phyloP scores from a whole-genome alignment of 1,140 invertebrate species.

The Bombus cullumanus region DNA sequence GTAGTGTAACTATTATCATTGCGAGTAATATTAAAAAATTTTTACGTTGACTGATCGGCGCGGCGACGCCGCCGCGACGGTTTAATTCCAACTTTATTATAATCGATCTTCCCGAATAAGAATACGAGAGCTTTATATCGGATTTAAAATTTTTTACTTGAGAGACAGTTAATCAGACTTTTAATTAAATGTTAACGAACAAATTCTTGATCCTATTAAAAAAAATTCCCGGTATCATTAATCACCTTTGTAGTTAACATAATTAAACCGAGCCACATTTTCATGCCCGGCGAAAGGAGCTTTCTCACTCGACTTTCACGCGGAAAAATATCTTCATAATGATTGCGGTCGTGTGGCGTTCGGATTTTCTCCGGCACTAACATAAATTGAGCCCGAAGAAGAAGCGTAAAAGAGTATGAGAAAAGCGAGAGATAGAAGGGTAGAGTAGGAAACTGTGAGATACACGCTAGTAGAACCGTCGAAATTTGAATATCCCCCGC shows the following conservation, averaged over 20 bases:
- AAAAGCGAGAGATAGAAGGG: not conserved
- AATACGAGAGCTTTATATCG: not conserved
- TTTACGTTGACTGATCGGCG: too few species aligned
- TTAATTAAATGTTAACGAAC: not conserved
- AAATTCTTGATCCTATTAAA: not conserved
- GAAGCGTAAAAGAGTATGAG: constrained; percentile 13
- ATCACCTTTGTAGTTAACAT: not conserved
- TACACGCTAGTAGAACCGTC: not conserved
- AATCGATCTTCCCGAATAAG: not conserved
- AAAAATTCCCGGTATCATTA: not conserved
- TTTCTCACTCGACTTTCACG: not conserved
- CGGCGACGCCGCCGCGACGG: too few species aligned
- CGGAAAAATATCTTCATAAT: not conserved
- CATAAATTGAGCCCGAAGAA: constrained; percentile 6
- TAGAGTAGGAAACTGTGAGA: not conserved
- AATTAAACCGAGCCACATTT: not conserved
- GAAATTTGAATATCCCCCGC: constrained; percentile 37
- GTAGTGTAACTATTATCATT: too few species aligned
- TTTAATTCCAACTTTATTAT: not conserved
- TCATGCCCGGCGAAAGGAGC: not conserved
- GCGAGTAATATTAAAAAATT: too few species aligned
- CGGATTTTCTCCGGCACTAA: not conserved
- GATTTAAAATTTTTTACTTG: not conserved
- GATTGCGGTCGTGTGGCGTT: constrained; percentile 9
- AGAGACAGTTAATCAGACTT: not conserved